Base-by-base conservation (phyloP, 2,797 vertebrate species). In the Rhynchonycteris naso region DNA sequence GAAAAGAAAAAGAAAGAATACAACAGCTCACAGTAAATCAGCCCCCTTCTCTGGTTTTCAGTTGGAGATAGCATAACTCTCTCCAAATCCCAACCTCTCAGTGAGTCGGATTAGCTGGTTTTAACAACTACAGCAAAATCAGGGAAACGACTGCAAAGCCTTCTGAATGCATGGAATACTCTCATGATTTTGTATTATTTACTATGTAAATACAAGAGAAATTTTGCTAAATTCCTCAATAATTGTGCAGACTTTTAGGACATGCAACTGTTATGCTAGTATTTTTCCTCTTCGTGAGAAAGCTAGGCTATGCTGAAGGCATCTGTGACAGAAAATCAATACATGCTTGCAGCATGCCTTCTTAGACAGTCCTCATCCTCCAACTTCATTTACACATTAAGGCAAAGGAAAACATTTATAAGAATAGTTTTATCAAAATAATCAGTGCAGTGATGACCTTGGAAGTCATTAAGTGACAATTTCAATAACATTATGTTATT, bases 191-290 rank as follows among this genome's bases (percentile, higher is more conserved):
- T 91, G 58, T 28, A 18, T 50, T 56, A n/a, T 35, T 22, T 76
- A 65, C 22, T 16, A 5, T n/a, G 35, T 47, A 72, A 85, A 65
- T n/a, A 76, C 22, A 78, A 61, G 50, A 91, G 56, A 38, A 93
- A 65, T 12, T n/a, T 47, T 89, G 24, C 91, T 71, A 50, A 30
- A 10, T n/a, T 66, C 86, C 68, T 89, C 30, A 56, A 28, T 71
- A 43, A 75, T 72, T 91, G 56, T 28, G 13, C 56, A 72, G 74
- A 86, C 59, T 93, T 86, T 16, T 9, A 82, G 80, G 75, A 66
- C 82, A 81, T 35, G 71, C 24, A 50, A 22, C 7, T 59, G 47
- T 75, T 52, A 43, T 52, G 11, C 66, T 80, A 26, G 10, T 54
- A 35, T 85, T 81, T 85, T 22, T 38, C 14, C 71, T 43, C 78